Conservation (phyloP, 1,140 invertebrate genomes). For the Mamestra configurata region DNA sequence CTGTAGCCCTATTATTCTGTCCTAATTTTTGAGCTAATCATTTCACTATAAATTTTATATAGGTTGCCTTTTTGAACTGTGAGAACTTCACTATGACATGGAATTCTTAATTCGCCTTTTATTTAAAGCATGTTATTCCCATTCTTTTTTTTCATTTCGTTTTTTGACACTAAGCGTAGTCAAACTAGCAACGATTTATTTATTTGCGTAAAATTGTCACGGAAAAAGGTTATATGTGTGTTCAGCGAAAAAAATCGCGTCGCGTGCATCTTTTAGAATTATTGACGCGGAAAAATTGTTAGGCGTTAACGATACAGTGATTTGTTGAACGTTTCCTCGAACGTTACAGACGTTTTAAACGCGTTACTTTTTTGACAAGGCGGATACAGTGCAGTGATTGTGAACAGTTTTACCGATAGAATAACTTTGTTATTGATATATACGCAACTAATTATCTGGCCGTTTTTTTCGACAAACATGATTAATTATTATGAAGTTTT, state of each 20-base stretch:
- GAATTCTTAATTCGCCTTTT: no score
- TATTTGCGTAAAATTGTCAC: no score
- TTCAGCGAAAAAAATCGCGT: background rate
- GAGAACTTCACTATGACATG: no score
- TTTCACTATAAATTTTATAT: no score
- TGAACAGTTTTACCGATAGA: background rate
- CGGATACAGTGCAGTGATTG: constrained; percentile 8
- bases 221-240: background rate
- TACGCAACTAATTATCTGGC: constrained; percentile 8
- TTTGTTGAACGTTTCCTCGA: constrained; percentile 23
- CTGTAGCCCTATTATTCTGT: no score
- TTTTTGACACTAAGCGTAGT: no score
- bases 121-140: no score
- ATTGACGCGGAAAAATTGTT: constrained; percentile 14
- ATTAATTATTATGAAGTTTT: background rate
- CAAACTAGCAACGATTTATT: no score
- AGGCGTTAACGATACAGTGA: constrained; percentile 23
- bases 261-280: background rate
- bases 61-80: no score
- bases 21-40: no score
- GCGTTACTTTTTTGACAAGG: constrained; percentile 7
- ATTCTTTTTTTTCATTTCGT: no score
- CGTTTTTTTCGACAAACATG: constrained; percentile 10
- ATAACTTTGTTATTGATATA: constrained; percentile 10
- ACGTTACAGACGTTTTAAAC: constrained; percentile 1